Conservation (phyloP, 1,140 invertebrate genomes). For the Whitmania pigra region DNA sequence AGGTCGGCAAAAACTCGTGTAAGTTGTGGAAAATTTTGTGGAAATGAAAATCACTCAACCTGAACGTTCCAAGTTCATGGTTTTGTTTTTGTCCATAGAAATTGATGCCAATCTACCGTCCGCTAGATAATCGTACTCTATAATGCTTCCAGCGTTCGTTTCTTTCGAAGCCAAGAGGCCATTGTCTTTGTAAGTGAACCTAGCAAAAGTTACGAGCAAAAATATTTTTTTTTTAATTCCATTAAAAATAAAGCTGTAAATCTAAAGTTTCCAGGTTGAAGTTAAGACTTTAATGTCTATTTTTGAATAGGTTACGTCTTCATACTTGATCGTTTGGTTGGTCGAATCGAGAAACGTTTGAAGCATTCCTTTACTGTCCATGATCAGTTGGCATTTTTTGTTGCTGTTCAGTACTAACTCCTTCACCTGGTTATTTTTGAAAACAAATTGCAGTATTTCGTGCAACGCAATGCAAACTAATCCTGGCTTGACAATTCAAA, state of each 20-base stretch:
- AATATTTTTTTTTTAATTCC: too few species aligned
- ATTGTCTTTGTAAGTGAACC: slow-evolving; percentile 80
- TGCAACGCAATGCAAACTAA: too few species aligned
- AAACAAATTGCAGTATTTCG: too few species aligned
- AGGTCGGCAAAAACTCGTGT: too few species aligned
- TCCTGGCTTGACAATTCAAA: too few species aligned
- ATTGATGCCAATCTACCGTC: slow-evolving; percentile 69
- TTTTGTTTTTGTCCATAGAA: slow-evolving; percentile 39
- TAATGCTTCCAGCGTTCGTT: slow-evolving; percentile 67
- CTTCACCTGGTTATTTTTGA: slow-evolving; percentile 51
- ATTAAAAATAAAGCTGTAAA: too few species aligned
- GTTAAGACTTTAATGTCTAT: too few species aligned
- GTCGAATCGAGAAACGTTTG: slow-evolving; percentile 76
- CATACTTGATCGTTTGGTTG: slow-evolving; percentile 56
- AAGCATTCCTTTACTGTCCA: slow-evolving; percentile 68
- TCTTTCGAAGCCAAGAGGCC: slow-evolving; percentile 57
- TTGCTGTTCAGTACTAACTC: slow-evolving; percentile 87
- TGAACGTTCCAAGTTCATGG: too few species aligned
- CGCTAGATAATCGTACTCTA: slow-evolving; percentile 74
- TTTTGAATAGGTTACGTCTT: too few species aligned
- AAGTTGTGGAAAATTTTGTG: too few species aligned
- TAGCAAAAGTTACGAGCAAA: slow-evolving; percentile 44
- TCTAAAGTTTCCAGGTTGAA: too few species aligned
- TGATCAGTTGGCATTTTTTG: slow-evolving; percentile 73
- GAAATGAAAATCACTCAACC: too few species aligned